Percentiles rank a stretch among this genome's conserved stretches.
These are phyloP conservation scores for Pegoplata infirma DNA, from an alignment of 2,888 invertebrate genomes.

Conservation along the genomic window DNA sequence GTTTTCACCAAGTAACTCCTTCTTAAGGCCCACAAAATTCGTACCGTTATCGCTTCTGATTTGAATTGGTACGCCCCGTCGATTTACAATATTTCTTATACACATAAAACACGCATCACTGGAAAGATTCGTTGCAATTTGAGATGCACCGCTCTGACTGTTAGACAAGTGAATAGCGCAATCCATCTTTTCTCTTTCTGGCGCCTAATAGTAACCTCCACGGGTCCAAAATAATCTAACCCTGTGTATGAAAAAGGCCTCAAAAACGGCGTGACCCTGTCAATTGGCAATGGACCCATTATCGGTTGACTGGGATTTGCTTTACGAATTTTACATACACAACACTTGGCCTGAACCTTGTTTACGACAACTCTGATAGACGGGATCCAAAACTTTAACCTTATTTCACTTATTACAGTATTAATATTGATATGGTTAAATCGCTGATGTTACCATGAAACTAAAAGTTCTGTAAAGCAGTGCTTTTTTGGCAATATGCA, in stretches of 20 bases:
- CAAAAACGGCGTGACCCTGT: slow-evolving; percentile 52
- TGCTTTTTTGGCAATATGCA: not conserved
- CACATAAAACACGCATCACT: slow-evolving; percentile 37
- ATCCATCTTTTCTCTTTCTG: slow-evolving; percentile 55
- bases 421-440: slow-evolving; percentile 22
- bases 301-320: slow-evolving; percentile 38
- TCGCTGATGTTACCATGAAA: not conserved
- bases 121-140: not conserved
- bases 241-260: slow-evolving; percentile 61
- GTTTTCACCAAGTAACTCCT: slow-evolving; percentile 12
- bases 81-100: slow-evolving; percentile 46
- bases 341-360: not conserved
- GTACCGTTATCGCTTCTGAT: slow-evolving; percentile 58
- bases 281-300: slow-evolving; percentile 48
- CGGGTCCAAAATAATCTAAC: slow-evolving; percentile 51
- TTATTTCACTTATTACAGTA: slow-evolving; percentile 26
- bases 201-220: slow-evolving; percentile 32
- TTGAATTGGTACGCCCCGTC: slow-evolving; percentile 43
- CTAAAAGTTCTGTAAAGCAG: not conserved
- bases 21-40: slow-evolving; percentile 49
- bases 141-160: slow-evolving; percentile 34
- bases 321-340: slow-evolving; percentile 15
- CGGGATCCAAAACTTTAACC: slow-evolving; percentile 51
- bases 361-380: slow-evolving; percentile 17
- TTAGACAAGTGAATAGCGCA: slow-evolving; percentile 58